A percentile compares a stretch with the other conserved stretches of the same genome.
Evolutionary conservation across 2,113 vertebrate species (phyloP).

Genomic region (Crotalus tigris): DNA sequence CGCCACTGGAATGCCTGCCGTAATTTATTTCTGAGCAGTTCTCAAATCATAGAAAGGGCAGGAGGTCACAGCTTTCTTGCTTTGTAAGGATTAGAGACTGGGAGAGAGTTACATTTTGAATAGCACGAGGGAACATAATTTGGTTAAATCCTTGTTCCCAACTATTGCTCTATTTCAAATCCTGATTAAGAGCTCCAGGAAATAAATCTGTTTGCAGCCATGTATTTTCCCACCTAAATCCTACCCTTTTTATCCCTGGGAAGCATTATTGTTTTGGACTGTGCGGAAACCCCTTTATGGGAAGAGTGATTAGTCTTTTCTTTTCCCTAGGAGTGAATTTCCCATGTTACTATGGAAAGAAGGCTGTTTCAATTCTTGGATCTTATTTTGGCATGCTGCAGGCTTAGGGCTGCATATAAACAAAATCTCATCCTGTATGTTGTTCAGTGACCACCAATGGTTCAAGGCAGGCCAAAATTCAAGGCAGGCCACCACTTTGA

Average conservation of each 20-base stretch:
- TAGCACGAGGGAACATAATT: not conserved
- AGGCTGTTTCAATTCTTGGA: not conserved
- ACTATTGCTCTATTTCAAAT: not conserved
- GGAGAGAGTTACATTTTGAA: not conserved
- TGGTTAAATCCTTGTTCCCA: not conserved
- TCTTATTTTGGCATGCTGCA: not conserved
- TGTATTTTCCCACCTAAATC: not conserved
- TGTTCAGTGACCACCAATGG: not conserved
- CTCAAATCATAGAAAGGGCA: not conserved
- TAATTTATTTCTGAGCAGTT: not conserved
- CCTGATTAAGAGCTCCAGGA: not conserved
- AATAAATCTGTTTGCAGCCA: not conserved
- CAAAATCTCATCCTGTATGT: not conserved
- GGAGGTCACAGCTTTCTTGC: not conserved
- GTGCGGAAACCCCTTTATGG: not conserved
- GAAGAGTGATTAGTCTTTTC: not conserved
- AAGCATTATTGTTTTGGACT: not conserved
- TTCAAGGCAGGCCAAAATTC: not conserved
- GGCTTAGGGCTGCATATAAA: not conserved
- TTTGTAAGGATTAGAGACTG: not conserved
- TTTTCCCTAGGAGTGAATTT: not conserved
- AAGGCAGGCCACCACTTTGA: not conserved
- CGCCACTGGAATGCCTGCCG: not conserved
- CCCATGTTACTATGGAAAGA: not conserved
- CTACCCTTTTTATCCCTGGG: not conserved